These are phyloP conservation scores for Mungos mungo DNA, from an alignment of 2,113 vertebrate species.

Conservation along the genomic window DNA sequence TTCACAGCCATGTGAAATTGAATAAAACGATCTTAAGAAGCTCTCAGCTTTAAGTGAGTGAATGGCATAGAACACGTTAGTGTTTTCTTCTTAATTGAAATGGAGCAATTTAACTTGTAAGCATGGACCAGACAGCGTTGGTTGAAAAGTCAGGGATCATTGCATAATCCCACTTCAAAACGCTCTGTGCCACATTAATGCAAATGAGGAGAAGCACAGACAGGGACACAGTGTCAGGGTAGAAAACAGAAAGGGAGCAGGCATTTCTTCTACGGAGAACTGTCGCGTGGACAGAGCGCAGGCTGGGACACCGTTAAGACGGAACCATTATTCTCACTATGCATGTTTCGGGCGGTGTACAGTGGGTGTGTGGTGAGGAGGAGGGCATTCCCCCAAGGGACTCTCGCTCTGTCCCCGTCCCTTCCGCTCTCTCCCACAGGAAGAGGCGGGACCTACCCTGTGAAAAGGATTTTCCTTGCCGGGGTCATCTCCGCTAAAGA, in stretches of 20 bases:
- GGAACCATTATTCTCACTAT: rapidly evolving
- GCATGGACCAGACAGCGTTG: background rate
- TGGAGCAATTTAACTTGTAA: background rate
- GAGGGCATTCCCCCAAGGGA: rapidly evolving
- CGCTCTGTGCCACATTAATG: rapidly evolving
- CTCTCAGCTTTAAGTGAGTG: rapidly evolving
- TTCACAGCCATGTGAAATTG: background rate
- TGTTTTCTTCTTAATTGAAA: background rate
- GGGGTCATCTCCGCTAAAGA: background rate
- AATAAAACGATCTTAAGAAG: background rate
- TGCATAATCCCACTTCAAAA: background rate
- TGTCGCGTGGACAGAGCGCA: rapidly evolving
- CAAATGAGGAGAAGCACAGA: background rate
- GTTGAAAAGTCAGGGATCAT: background rate
- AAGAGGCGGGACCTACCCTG: background rate
- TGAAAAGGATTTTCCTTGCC: background rate
- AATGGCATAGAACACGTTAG: background rate
- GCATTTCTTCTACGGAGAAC: background rate
- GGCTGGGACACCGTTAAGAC: rapidly evolving
- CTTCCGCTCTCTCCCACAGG: background rate
- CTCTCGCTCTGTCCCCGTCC: background rate
- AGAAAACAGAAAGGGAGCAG: rapidly evolving
- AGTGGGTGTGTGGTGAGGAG: rapidly evolving
- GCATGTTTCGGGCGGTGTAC: background rate
- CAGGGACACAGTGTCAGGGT: too few relatives aligned